Evolutionary conservation across 2,797 vertebrate species (phyloP), one percentile per base, ranked within the genome.

Genomic region (Chaetophractus vellerosus): DNA sequence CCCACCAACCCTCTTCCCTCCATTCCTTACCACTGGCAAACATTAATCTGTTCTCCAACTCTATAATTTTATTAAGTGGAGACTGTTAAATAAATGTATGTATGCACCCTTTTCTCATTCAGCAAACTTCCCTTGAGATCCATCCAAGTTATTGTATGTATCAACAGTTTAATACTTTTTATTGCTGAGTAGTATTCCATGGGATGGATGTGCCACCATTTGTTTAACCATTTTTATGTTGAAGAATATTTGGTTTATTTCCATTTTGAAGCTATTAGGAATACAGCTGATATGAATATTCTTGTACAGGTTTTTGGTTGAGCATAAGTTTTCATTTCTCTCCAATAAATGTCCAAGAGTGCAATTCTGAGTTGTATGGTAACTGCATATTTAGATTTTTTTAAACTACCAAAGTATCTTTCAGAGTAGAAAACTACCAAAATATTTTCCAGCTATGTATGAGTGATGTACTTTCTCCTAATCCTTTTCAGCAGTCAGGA

Each of bases 171-270:
- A 50, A 28, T 75, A 11, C 7, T 68, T 45, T 74, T 24, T 48
- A 10, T 9, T 19, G 50, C 45, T 57, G 4, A 90, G 81, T 64
- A 38, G 11, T 36, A 28, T 19, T 59, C 48, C 50, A 14, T 2
- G 31, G 14, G n/a, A 18, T 38, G 28, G 26, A 0, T 9, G 45
- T 79, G 14, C 10, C 28, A 0, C 0, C 0, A 16, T 26, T 55
- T 41, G 2, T 41, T 41, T 72, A 80, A 72, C 10, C 8, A 2
- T 16, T 78, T 7, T 38, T 2, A 55, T 31, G 41, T 33, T 80
- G 28, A 81, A 93, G 41, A 5, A 36, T 48, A 36, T n/a, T 45
- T 2, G 50, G 10, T 69, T 59, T 68, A 68, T 50, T 68, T 89
- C 57, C 82, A n/a, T 18, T 61, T 82, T 72, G 41, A 18, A 9